These are phyloP conservation scores for Hermodice carunculata DNA, from an alignment of 2,888 invertebrate genomes.

Conservation along the genomic window DNA sequence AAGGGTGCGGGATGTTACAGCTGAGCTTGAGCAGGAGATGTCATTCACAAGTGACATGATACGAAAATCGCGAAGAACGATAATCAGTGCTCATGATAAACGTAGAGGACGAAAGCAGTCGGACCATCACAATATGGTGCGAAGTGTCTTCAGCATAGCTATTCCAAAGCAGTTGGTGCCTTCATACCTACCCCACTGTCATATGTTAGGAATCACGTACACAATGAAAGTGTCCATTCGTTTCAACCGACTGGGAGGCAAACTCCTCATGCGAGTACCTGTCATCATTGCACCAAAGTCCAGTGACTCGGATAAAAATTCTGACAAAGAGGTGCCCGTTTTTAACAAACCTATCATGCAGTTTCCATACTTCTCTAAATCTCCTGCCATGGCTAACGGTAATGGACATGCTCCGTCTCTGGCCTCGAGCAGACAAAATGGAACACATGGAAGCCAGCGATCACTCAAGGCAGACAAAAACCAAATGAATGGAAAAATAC, in stretches of 20 bases:
- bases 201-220: constrained; percentile 50
- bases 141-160: constrained; percentile 45
- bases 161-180: constrained; percentile 53
- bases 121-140: not conserved
- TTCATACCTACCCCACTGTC: constrained; percentile 49
- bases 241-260: constrained; percentile 52
- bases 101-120: not conserved
- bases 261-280: constrained; percentile 52
- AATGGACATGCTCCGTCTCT: not conserved
- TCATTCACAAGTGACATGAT: constrained; percentile 35
- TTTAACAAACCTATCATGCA: constrained; percentile 52
- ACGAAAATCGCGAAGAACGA: constrained; percentile 31
- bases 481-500: not conserved
- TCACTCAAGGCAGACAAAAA: not conserved
- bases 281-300: constrained; percentile 49
- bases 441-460: not conserved
- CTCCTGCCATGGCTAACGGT: not conserved
- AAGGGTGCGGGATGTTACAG: constrained; percentile 20
- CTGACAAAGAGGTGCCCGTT: constrained; percentile 40
- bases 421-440: constrained; percentile 3
- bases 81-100: constrained; percentile 30
- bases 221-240: constrained; percentile 46
- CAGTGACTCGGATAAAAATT: not conserved
- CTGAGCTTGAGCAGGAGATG: constrained; percentile 28
- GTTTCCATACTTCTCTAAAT: constrained; percentile 55